These are phyloP conservation scores for Clupea harengus DNA, from an alignment of 2,113 vertebrate species.

Conservation along the genomic window DNA sequence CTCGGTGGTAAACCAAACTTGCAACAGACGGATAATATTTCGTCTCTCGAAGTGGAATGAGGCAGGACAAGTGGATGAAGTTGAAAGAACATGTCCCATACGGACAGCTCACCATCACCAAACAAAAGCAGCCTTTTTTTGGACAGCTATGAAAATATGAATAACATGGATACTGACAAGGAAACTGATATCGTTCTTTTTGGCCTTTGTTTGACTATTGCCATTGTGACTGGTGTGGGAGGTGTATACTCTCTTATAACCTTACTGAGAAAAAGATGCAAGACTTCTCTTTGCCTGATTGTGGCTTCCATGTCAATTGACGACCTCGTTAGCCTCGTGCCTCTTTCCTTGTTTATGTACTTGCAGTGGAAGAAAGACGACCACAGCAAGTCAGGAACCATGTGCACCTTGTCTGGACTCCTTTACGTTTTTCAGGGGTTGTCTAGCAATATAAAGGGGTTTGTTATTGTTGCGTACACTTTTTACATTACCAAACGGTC, in stretches of 20 bases:
- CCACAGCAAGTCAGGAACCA: slow-evolving; percentile 55
- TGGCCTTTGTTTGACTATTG: slow-evolving; percentile 76
- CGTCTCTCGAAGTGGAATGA: neutral
- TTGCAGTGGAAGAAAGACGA: slow-evolving; percentile 75
- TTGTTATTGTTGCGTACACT: slow-evolving; percentile 85
- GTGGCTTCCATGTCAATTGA: slow-evolving; percentile 89
- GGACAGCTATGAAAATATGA: slow-evolving; percentile 60
- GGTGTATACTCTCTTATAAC: slow-evolving; percentile 82
- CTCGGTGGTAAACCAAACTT: neutral
- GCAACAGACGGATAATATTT: neutral
- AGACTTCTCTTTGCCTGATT: slow-evolving; percentile 79
- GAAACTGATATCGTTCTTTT: slow-evolving; percentile 76
- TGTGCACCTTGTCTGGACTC: slow-evolving; percentile 84
- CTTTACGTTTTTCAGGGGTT: slow-evolving; percentile 90
- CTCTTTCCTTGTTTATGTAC: slow-evolving; percentile 82
- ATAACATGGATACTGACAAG: slow-evolving; percentile 61
- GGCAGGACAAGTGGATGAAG: slow-evolving; percentile 36
- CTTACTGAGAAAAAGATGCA: slow-evolving; percentile 76
- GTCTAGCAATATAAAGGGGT: slow-evolving; percentile 89
- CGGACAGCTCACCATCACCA: slow-evolving; percentile 57
- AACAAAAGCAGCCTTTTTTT: slow-evolving; percentile 74
- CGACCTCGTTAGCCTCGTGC: slow-evolving; percentile 83
- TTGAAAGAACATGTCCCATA: slow-evolving; percentile 65
- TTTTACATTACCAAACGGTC: slow-evolving; percentile 77
- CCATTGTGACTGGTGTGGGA: slow-evolving; percentile 75